These are phyloP conservation scores for Pachyrhynchus sulphureomaculatus DNA, from an alignment of 1,140 invertebrate species.

Conservation along the genomic window DNA sequence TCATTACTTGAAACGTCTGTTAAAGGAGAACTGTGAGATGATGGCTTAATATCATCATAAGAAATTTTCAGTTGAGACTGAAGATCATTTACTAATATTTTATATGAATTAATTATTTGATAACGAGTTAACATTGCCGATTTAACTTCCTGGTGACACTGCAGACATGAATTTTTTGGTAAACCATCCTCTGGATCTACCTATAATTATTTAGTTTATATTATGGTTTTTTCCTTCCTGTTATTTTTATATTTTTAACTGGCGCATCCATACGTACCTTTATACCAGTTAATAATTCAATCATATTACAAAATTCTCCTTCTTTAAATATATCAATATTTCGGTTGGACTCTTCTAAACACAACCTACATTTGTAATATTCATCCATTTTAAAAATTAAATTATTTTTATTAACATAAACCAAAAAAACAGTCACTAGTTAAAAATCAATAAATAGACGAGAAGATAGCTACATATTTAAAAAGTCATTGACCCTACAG, in stretches of 20 bases:
- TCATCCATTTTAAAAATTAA: not conserved
- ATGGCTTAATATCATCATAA: no score
- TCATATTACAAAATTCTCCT: not conserved
- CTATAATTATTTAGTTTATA: not conserved
- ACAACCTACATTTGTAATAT: not conserved
- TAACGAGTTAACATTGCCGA: conserved; percentile 5
- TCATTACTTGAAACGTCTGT: no score
- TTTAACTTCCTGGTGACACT: not conserved
- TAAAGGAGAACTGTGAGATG: no score
- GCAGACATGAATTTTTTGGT: not conserved
- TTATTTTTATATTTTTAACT: no score
- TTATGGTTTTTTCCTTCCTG: no score
- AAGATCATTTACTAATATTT: not conserved
- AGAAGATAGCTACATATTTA: no score
- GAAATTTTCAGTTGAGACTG: no score
- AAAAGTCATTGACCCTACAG: no score
- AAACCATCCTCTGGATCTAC: not conserved
- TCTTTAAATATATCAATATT: conserved; percentile 1
- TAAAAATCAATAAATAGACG: no score
- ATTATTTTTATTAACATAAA: no score
- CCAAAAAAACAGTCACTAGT: no score
- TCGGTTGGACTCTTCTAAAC: not conserved
- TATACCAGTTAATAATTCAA: not conserved
- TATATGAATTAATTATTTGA: conserved; percentile 8
- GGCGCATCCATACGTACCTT: conserved; percentile 1